Base-by-base conservation (phyloP, 1,140 invertebrate species). In the Micrasema minimum region DNA sequence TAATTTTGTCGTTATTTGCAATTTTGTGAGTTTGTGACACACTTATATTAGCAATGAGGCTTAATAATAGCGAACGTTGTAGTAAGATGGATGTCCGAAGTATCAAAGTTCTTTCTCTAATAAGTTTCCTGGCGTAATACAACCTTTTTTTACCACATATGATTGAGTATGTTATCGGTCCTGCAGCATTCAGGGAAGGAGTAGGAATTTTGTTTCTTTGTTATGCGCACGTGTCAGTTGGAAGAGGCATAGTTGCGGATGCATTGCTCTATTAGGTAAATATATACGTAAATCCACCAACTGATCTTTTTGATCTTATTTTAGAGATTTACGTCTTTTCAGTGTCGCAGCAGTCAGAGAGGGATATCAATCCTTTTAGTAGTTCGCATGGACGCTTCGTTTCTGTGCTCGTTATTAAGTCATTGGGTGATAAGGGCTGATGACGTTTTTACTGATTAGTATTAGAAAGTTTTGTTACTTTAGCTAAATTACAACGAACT, bases 341-440 rank as follows among this genome's bases (percentile, higher is more conserved):
- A 84, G 55, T 6, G 77, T 79, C 11, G 35, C 35, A 75, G 81
- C 80, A n/a, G n/a, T n/a, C n/a, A n/a, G n/a, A n/a, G n/a, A n/a
- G n/a, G n/a, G n/a, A n/a, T n/a, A n/a, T n/a, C n/a, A n/a, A n/a
- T n/a, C n/a, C n/a, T n/a, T n/a, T n/a, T n/a, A n/a, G n/a, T n/a
- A n/a, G n/a, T n/a, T n/a, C n/a, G n/a, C n/a, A n/a, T n/a, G n/a
- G n/a, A n/a, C n/a, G n/a, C 43, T 71, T 48, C 79, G 68, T 75
- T 81, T 77, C 18, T 81, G 46, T 14, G 75, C 75, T 9, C 77
- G 62, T 79, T 80, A n/a, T n/a, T n/a, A n/a, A 20, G 57, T 72
- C 77, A 80, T 73, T 16, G 79, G 80, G 38, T 69, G 66, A 59
- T 69, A 23, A 53, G n/a, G 45, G 11, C 35, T 76, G 7, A n/a